phyloP scores from a whole-genome alignment of 2,888 invertebrate species.

The Limnephilus rhombicus region DNA sequence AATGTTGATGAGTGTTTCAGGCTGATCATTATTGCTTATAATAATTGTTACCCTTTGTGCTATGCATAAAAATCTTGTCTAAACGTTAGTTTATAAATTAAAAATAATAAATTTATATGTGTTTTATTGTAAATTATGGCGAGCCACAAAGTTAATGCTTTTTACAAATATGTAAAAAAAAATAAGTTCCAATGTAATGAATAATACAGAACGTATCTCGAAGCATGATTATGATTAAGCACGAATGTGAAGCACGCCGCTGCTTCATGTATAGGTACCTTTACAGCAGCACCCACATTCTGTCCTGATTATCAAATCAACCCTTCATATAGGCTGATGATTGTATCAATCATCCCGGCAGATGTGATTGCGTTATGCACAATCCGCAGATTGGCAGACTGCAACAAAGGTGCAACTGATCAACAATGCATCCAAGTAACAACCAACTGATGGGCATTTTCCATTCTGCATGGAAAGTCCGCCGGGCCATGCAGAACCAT shows the following conservation, averaged over 20 bases:
- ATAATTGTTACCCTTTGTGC: too few species aligned
- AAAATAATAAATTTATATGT: too few species aligned
- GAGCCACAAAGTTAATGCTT: too few species aligned
- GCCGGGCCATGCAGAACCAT: constrained; percentile 19
- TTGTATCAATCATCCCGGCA: constrained; percentile 57
- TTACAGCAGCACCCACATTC: background rate
- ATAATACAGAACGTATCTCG: too few species aligned
- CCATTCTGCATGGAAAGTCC: constrained; percentile 37
- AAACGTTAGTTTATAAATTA: too few species aligned
- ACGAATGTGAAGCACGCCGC: background rate
- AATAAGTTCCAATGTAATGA: too few species aligned
- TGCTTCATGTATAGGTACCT: background rate
- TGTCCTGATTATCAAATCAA: constrained; percentile 32
- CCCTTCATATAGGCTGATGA: constrained; percentile 51
- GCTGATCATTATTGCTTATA: too few species aligned
- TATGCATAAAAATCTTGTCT: too few species aligned
- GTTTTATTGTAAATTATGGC: too few species aligned
- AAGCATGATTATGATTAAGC: too few species aligned
- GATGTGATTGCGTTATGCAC: constrained; percentile 64
- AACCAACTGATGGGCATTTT: constrained; percentile 48
- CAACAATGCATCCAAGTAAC: constrained; percentile 40
- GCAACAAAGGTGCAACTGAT: constrained; percentile 46
- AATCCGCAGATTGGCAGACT: constrained; percentile 34
- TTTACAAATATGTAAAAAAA: too few species aligned
- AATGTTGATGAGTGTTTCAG: too few species aligned